phyloP scores from a whole-genome alignment of 2,797 vertebrate genomes.

The Phylloscopus collybita region DNA sequence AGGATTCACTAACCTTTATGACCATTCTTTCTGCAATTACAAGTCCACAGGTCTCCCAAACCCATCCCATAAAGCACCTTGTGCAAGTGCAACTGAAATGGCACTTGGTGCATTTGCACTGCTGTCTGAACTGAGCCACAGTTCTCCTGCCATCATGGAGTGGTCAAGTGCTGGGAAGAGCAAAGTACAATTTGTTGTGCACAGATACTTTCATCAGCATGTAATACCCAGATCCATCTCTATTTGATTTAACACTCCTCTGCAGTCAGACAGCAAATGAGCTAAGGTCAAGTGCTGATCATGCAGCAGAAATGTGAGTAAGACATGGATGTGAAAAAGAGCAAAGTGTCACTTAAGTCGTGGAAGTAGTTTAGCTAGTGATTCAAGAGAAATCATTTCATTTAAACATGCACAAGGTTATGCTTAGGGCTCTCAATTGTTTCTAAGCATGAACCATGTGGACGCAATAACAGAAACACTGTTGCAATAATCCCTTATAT shows the following conservation, averaged over 20 bases:
- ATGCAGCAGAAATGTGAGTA: not conserved
- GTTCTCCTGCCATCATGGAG: not conserved
- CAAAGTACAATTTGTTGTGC: not conserved
- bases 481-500: not conserved
- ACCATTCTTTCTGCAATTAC: not conserved
- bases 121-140: not conserved
- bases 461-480: not conserved
- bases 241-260: not conserved
- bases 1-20: not conserved
- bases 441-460: not conserved
- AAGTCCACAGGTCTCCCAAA: not conserved
- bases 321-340: not conserved
- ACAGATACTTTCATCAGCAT: not conserved
- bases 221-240: not conserved
- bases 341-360: not conserved
- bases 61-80: not conserved
- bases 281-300: not conserved
- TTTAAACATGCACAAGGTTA: not conserved
- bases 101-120: fast-evolving
- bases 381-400: not conserved
- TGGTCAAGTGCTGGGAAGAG: not conserved
- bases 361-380: not conserved
- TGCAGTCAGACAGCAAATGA: not conserved
- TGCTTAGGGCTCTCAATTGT: not conserved
- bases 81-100: not conserved